Evolutionary conservation across 2,797 vertebrate species (phyloP), one percentile per base, ranked within the genome.

Genomic region (Chrysolophus pictus): DNA sequence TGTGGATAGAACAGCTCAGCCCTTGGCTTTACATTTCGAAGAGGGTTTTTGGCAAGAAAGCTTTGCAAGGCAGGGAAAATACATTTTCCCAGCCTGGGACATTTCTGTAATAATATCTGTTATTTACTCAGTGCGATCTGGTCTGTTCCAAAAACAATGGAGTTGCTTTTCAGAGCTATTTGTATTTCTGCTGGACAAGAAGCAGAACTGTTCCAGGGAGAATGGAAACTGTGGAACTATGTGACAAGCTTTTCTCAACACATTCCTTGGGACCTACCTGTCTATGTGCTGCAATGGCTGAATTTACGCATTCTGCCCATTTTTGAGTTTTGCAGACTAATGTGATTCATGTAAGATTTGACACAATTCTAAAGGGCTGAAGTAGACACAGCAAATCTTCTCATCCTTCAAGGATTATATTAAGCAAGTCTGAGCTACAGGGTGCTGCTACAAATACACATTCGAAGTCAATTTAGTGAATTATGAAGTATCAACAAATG

Each of bases 81-180:
- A 68, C 13, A 67, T 81, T 95, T 86, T 87, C 64, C 11, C 56
- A 78, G 60, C 26, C 47, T 56, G 51, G 68, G 64, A 76, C n/a
- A 70, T 78, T 87, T 88, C 77, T 79, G 37, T 90, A 88, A 39
- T 80, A 84, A 28, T 94, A 84, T 41, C 63, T 75, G 41, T 82
- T 86, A 82, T 93, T 95, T 95, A 91, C 70, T 87, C 56, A 44
- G 46, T 67, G n/a, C 46, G 68, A 26, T 72, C 42, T 80, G 28
- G 14, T 88, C 55, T 86, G 39, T 84, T 86, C 23, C 21, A 72
- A 88, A 93, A 91, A n/a, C 41, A 73, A 77, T 21, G 21, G 47
- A 74, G 16, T n/a, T 77, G 47, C 42, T 90, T 24, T 87, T 79
- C 85, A 49, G 55, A 81, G 21, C 29, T 78, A 65, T 88, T 86